phyloP scores from a whole-genome alignment of 2,113 vertebrate species.

The Oreochromis spilurus region DNA sequence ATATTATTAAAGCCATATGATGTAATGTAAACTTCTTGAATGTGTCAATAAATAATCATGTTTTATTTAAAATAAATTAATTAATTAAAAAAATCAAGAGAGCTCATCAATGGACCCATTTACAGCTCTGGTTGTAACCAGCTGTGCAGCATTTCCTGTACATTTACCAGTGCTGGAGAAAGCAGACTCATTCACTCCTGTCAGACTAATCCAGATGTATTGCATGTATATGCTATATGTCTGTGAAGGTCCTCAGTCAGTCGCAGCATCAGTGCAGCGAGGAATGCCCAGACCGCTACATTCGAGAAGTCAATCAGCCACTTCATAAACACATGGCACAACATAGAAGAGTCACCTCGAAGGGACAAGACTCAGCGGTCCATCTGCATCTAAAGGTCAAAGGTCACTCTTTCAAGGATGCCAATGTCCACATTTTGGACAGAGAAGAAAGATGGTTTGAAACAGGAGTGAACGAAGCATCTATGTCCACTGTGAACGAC shows the following conservation, averaged over 20 bases:
- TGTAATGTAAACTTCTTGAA: background rate
- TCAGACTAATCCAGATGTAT: background rate
- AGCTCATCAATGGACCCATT: background rate
- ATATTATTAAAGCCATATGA: background rate
- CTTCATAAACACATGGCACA: rapidly evolving
- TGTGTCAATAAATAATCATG: background rate
- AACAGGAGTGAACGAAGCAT: background rate
- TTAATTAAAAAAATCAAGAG: background rate
- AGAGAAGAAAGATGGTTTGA: background rate
- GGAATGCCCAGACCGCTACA: background rate
- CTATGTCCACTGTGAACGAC: background rate
- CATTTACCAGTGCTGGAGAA: background rate
- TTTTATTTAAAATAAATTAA: background rate
- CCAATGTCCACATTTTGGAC: background rate
- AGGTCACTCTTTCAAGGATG: background rate
- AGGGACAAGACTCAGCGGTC: rapidly evolving
- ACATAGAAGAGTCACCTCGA: background rate
- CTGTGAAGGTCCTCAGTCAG: background rate
- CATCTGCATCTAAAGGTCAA: background rate
- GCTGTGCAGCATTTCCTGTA: background rate
- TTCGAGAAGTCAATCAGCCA: background rate
- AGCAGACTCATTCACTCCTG: background rate
- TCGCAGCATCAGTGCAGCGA: background rate
- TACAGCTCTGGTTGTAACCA: background rate
- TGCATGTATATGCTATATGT: background rate